Base-by-base conservation (phyloP, 2,113 vertebrate genomes). In the Petrocephalus zakoni region DNA sequence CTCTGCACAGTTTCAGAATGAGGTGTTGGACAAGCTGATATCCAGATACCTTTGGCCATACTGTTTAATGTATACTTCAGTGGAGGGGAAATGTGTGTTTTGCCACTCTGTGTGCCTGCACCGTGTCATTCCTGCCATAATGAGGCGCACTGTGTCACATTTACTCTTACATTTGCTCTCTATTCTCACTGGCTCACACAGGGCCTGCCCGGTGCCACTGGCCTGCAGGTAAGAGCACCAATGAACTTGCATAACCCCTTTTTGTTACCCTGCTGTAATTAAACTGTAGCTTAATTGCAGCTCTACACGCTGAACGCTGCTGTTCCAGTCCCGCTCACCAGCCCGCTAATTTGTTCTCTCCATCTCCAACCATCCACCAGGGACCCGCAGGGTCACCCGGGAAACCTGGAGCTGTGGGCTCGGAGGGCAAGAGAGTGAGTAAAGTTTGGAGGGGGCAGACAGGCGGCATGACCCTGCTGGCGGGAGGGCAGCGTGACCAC, bases 371-470 rank as follows among this genome's bases (percentile, higher is more conserved):
- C 78, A 8, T 88, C 72, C 90, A 91, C 37, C 87, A 99, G 98
- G 96, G 95, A 91, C 91, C 93, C 75, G 85, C 93, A 84, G 97
- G 96, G 46, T 89, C 94, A 52, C 93, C 96, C 89, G 97, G 97
- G 92, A 96, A 94, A 53, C 94, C 94, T 89, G 97, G 97, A 90
- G 92, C 95, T 90, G 94, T 95, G 91, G 98, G 98, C 90, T 98
- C 97, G 95, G 98, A 99, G 93, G 98, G 98, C 93, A 98, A 98
- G 92, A 97, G 97, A 96, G 98, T 99, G 95, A 99, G 98, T 98
- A 95, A 96, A 95, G 93, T 90, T 89, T 89, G 84, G 88, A 95
- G 93, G 90, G 89, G 42, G 42, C 1, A 3, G 1, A 42, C 42
- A 42, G 42, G 3, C 42, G 42, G 42, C 1, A 42, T 42, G 42